Base-by-base conservation (phyloP, 2,888 invertebrate genomes). In the Mamestra brassicae region DNA sequence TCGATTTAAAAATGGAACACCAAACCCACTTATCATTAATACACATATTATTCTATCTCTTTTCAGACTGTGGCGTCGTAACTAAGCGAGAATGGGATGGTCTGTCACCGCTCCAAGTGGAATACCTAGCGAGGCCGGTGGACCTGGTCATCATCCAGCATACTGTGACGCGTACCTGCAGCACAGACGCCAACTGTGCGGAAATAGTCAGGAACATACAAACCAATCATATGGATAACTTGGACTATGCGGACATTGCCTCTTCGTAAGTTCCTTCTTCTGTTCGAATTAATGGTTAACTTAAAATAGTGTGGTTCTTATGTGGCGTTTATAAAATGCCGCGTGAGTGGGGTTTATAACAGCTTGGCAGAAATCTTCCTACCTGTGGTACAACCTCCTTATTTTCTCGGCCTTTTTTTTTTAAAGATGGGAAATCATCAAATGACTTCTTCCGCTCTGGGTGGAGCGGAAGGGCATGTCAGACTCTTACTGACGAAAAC, bases 91-190 rank as follows among this genome's bases (percentile, higher is more conserved):
- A 96, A 76, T 98, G 98, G 98, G 97, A 95, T 45, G 97, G 94
- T 0, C 90, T 93, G 61, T 87, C 88, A 2, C 89, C 97, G 0
- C 85, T 84, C 7, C 89, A 92, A 3, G 89, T 97, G 2, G 94
- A 97, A 66, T 97, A 97, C 84, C 93, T 97, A 50, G 93, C 96
- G 3, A 90, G 97, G 17, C 97, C 97, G 0, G 91, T 97, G 0
- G 92, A 94, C 65, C 94, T 96, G 77, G 97, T 97, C 47, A 89
- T 97, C 70, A 96, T 97, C 55, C 97, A 97, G 84, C 97, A 97
- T 80, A 97, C 97, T 0, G 97, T 93, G 0, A 96, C 97, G 0
- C 63, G 89, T 0, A 89, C 90, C 15, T 97, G 97, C 83, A 74
- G 78, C 0, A 95, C 92, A 0, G 93, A 94, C 52, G 78, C 88